Evolutionary conservation across 2,113 vertebrate species (phyloP), one percentile per base, ranked within the genome.

Genomic region (Silurus meridionalis): DNA sequence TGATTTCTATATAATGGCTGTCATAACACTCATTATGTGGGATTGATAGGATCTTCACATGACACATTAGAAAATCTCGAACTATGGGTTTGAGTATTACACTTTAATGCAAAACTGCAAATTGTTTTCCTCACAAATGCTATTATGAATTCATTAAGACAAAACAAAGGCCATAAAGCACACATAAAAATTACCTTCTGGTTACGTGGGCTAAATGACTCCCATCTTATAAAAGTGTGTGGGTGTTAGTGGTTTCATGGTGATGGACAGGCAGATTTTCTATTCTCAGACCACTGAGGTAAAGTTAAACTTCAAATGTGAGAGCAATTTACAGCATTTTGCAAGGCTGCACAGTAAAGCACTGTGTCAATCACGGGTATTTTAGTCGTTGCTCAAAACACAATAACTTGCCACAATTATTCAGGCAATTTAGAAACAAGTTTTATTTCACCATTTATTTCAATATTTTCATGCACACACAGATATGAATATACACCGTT

Each of bases 61-160:
- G 50, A 9, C 0, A 23, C 19, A 10, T 52, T 53, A 52, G 2
- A 77, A 52, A 77, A 6, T 64, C 21, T 53, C 21, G 3, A 13
- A 50, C 50, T 77, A 23, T 11, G 50, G 37, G 15, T 3, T 50
- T 50, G 19, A 9, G 48, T 17, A 46, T 63, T 10, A n/a, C 60
- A 75, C 23, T 63, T 8, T n/a, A 60, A 17, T 17, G 67, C 75
- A 80, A 81, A 87, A 60, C 15, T 17, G 67, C 75, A 77, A 81
- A 87, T 66, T 66, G 84, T 89, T 53, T 88, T 71, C 84, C 85
- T 80, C 37, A 37, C 1, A 37, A 78, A 86, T 88, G 87, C 88
- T 90, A 84, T 89, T 91, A 88, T 82, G 80, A 91, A 87, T 92
- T 90, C 86, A 91, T 92, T 90, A 64, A 64, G 61, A 64, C 23